Evolutionary conservation across 2,888 invertebrate genomes (phyloP), one percentile per base, ranked within the genome.

Genomic region (Machimus atricapillus): DNA sequence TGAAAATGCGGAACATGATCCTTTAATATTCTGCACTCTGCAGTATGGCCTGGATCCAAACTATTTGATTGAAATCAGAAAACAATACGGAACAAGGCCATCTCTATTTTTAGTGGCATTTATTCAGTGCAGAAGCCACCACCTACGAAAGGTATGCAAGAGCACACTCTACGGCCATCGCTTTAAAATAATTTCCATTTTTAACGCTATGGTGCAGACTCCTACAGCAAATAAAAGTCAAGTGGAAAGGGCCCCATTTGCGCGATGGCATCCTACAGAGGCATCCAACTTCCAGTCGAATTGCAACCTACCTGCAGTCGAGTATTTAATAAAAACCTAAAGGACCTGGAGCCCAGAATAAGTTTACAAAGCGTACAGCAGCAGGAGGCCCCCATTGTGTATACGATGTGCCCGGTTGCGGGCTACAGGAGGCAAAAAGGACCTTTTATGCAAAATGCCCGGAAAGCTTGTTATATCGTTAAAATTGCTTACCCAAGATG

Each of bases 401-500:
- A n/a, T n/a, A 52, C 16, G 34, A 23, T 52, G n/a, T 79, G 52
- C 79, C 52, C 56, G 31, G 79, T 31, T 79, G 52, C 46, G 79
- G 52, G 31, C 34, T 31, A n/a, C 19, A 14, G 79, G 23, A 46
- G 52, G 79, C 31, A 52, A 52, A 23, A n/a, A n/a, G n/a, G 43
- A 27, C 46, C 52, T 79, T 52, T 79, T 23, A 78, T 78, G 78
- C 43, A 78, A 78, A 78, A 78, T 78, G 43, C 78, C 78, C 37
- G 43, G 78, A 37, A 43, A 78, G 78, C 78, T 78, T 78, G 43
- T 78, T 78, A 78, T 78, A 78, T 78, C 78, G 78, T 78, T 78
- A 78, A 78, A 78, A 78, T 78, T 78, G 78, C 78, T 78, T 79
- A 79, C 79, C 52, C 52, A 79, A 79, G 79, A 79, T 79, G 52